Base-by-base conservation (phyloP, 2,888 invertebrate species). In the Miltochrista miniata region DNA sequence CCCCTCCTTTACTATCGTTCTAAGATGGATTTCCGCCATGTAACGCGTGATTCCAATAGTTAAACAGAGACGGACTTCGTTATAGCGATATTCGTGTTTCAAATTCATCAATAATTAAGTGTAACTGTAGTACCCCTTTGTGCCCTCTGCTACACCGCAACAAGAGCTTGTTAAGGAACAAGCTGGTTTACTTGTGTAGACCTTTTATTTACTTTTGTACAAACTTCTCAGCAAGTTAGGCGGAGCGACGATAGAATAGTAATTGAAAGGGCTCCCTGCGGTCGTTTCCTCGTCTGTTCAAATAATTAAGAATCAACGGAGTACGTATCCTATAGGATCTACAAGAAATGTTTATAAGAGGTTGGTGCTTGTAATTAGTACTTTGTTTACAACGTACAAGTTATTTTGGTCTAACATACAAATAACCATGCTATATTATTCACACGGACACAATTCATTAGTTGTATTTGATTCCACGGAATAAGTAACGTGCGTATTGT, bases 121-220 rank as follows among this genome's bases (percentile, higher is more conserved):
- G 8, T 33, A 1, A 42, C 31, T 11, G 9, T 11, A 2, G 18
- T 33, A 24, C 8, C 15, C 15, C 33, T 7, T 2, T 36, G 18
- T 41, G 31, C 12, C 35, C 41, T 48, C 31, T 47, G 12, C 10
- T 29, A 10, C 11, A 48, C 45, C 51, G 52, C 51, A 54, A 54
- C 53, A 67, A 58, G 61, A 54, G 58, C 63, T 56, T 67, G 61
- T 60, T 60, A 59, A 56, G 49, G 18, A 67, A 52, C 68, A 69
- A 56, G 35, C 61, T 64, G 70, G 70, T 70, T 67, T 67, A 70
- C 69, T 62, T 60, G 45, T 58, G 58, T 67, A 54, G 57, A 58
- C 58, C 67, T 59, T 63, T 58, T 67, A 50, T 63, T 70, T 53
- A 50, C 60, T 63, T 58, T 51, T 45, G 53, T 42, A 55, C 42